Percentiles rank a stretch among this genome's conserved stretches.
Conservation (phyloP, 2,888 invertebrate species). For the Timema cristinae region DNA sequence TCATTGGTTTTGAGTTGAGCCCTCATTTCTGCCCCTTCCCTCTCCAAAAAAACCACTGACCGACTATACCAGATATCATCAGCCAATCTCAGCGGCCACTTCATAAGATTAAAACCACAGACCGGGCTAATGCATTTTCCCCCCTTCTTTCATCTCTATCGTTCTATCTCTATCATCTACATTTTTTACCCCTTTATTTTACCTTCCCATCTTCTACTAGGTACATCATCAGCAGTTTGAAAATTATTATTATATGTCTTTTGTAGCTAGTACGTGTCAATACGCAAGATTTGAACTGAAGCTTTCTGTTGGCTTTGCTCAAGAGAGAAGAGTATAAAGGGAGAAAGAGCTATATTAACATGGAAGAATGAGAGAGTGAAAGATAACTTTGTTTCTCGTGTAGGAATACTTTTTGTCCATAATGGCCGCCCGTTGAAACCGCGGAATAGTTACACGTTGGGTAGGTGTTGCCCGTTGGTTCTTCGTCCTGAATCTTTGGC, state of each 20-base stretch:
- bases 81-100: not conserved
- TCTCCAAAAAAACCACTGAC: too few relatives aligned
- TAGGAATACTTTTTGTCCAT: conserved; percentile 8
- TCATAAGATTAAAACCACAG: conserved; percentile 12
- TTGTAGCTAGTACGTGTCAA: conserved; percentile 13
- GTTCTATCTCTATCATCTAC: not conserved
- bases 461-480: not conserved
- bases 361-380: conserved; percentile 4
- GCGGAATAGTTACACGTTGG: conserved; percentile 16
- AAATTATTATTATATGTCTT: conserved; percentile 7
- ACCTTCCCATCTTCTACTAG: conserved; percentile 2
- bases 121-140: conserved; percentile 2
- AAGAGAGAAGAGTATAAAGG: not conserved
- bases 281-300: conserved; percentile 1
- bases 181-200: not conserved
- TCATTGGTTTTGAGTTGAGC: too few relatives aligned
- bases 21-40: too few relatives aligned
- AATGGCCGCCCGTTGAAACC: conserved; percentile 11
- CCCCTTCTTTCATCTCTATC: conserved; percentile 1
- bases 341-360: not conserved
- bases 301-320: not conserved
- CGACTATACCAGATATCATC: too few relatives aligned
- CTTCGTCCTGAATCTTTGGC: too few relatives aligned
- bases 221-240: conserved; percentile 13
- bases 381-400: not conserved